A percentile compares a stretch with the other conserved stretches of the same genome.
Evolutionary conservation across 2,113 vertebrate species (phyloP).

Genomic region (Castor canadensis): DNA sequence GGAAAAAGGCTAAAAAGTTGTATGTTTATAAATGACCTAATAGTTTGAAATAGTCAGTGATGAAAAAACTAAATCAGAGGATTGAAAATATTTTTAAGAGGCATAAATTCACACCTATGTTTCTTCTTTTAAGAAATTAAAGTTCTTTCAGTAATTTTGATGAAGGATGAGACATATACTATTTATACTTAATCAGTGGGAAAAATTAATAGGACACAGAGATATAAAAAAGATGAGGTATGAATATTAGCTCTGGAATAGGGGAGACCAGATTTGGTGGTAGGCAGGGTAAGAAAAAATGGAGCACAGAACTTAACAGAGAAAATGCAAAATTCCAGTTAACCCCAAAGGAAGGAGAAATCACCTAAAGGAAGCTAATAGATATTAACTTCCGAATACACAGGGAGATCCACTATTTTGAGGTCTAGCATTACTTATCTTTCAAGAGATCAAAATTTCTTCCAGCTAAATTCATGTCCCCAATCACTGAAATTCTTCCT

Average conservation of each 20-base stretch:
- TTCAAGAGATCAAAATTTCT: background rate
- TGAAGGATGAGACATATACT: background rate
- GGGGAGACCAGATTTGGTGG: background rate
- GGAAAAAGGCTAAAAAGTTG: background rate
- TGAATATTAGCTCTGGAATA: background rate
- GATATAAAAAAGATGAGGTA: background rate
- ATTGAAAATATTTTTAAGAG: slow-evolving; percentile 1
- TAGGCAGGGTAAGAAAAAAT: background rate
- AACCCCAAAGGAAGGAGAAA: background rate
- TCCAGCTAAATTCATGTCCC: background rate
- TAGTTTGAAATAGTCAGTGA: background rate
- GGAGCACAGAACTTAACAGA: background rate
- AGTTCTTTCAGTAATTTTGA: background rate
- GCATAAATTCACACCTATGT: background rate
- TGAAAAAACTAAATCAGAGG: background rate
- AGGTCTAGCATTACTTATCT: background rate
- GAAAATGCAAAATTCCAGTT: background rate
- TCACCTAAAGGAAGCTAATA: background rate
- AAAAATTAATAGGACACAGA: background rate
- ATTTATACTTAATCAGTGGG: background rate
- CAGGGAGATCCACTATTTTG: background rate
- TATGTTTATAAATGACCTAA: background rate
- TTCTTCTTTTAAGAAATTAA: background rate
- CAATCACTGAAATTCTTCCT: background rate
- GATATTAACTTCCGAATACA: background rate